Percentiles rank a stretch among this genome's conserved stretches.
Evolutionary conservation across 1,140 invertebrate genomes (phyloP).

Genomic region (Scylla paramamosain): DNA sequence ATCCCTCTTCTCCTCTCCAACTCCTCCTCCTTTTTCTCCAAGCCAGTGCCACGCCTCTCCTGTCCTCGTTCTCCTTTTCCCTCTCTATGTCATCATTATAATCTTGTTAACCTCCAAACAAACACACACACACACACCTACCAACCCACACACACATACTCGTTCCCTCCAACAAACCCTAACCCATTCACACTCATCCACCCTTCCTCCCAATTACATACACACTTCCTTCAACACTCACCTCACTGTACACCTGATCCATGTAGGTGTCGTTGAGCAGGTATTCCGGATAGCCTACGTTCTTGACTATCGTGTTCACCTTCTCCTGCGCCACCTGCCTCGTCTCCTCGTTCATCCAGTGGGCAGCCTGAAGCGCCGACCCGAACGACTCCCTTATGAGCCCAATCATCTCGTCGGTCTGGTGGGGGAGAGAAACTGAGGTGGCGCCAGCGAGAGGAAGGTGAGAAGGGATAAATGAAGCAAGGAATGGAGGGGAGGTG

Average conservation of each 20-base stretch:
- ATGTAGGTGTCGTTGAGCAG: conserved; percentile 87
- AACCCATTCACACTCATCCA: too few relatives aligned
- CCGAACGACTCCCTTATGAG: conserved; percentile 90
- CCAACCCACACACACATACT: too few relatives aligned
- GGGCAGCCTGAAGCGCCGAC: conserved; percentile 85
- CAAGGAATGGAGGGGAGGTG: background rate
- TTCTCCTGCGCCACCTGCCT: conserved; percentile 89
- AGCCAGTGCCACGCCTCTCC: too few relatives aligned
- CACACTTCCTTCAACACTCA: conserved; percentile 33
- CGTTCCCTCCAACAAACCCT: too few relatives aligned
- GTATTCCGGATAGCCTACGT: conserved; percentile 94
- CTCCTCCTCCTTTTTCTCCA: too few relatives aligned
- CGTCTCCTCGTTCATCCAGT: conserved; percentile 92
- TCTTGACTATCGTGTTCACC: conserved; percentile 89
- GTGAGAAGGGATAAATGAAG: background rate
- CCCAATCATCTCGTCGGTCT: conserved; percentile 92
- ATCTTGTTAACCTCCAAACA: too few relatives aligned
- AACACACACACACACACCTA: too few relatives aligned
- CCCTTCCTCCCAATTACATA: too few relatives aligned
- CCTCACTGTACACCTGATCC: conserved; percentile 81
- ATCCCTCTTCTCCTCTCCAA: too few relatives aligned
- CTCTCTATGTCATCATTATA: too few relatives aligned
- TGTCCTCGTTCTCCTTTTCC: too few relatives aligned
- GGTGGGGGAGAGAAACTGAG: background rate
- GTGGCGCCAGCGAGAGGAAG: background rate